A percentile compares a stretch with the other conserved stretches of the same genome.
Conservation (phyloP, 2,797 vertebrate species). For the Enteromius paludinosus region DNA sequence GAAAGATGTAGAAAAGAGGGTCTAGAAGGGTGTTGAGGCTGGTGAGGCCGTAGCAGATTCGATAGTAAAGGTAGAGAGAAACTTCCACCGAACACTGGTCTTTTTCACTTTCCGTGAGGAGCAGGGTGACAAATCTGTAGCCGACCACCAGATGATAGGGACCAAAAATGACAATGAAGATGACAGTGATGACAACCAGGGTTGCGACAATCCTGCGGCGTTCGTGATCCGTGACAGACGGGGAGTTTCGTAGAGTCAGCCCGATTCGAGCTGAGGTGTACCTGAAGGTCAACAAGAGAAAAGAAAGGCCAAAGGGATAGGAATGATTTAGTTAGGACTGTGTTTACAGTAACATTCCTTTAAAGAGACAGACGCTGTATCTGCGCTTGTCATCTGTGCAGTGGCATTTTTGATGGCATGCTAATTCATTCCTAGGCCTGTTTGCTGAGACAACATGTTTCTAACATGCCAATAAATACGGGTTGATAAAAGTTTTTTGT, state of each 20-base stretch:
- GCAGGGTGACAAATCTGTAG: constrained; percentile 77
- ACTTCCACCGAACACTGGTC: constrained; percentile 73
- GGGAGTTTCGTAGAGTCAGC: constrained; percentile 75
- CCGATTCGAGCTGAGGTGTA: constrained; percentile 80
- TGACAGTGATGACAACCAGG: constrained; percentile 79
- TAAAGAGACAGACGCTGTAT: constrained; percentile 39
- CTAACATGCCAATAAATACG: not conserved
- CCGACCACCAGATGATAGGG: constrained; percentile 82
- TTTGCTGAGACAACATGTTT: constrained; percentile 20
- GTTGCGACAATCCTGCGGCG: constrained; percentile 78
- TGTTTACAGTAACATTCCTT: constrained; percentile 30
- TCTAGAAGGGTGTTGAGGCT: constrained; percentile 82
- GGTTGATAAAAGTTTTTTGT: not conserved
- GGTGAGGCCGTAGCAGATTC: constrained; percentile 80
- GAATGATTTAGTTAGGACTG: not conserved
- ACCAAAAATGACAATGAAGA: constrained; percentile 80
- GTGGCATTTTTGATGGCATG: constrained; percentile 8
- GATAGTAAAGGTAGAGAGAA: constrained; percentile 76
- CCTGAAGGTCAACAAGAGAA: constrained; percentile 55
- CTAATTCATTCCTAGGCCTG: constrained; percentile 3
- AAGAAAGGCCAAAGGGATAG: constrained; percentile 12
- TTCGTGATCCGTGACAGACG: constrained; percentile 76
- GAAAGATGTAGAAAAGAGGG: constrained; percentile 83
- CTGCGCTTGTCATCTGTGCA: constrained; percentile 31
- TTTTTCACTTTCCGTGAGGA: constrained; percentile 63